Percentiles rank a stretch among this genome's conserved stretches.
phyloP scores from a whole-genome alignment of 2,113 vertebrate species.

The Piprites chloris region DNA sequence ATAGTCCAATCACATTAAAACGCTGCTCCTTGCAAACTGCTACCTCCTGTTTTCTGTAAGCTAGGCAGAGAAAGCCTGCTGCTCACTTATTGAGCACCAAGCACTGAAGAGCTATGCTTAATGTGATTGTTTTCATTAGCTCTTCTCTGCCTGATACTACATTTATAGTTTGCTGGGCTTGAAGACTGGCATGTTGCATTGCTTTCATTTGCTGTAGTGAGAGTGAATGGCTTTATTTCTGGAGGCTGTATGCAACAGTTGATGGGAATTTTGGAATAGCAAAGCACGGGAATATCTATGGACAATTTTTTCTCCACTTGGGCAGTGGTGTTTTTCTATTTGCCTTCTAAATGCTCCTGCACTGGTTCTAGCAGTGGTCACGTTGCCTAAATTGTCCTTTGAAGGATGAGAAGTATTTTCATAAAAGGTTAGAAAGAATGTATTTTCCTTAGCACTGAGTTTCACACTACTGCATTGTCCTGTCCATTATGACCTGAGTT shows the following conservation, averaged over 20 bases:
- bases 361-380: background rate
- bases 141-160: slow-evolving; percentile 85
- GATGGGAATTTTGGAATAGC: slow-evolving; percentile 36
- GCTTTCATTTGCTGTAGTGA: slow-evolving; percentile 73
- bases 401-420: slow-evolving; percentile 46
- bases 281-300: background rate
- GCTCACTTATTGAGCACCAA: slow-evolving; percentile 93
- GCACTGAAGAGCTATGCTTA: slow-evolving; percentile 89
- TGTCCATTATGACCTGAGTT: slow-evolving; percentile 34
- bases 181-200: slow-evolving; percentile 78
- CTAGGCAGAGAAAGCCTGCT: slow-evolving; percentile 86
- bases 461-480: slow-evolving; percentile 23
- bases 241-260: slow-evolving; percentile 34
- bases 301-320: background rate
- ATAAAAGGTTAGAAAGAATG: slow-evolving; percentile 45
- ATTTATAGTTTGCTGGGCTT: slow-evolving; percentile 80
- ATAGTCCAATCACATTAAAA: slow-evolving; percentile 99
- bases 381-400: slow-evolving; percentile 3
- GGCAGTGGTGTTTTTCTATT: background rate
- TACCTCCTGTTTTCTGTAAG: slow-evolving; percentile 94
- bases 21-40: slow-evolving; percentile 86
- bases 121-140: slow-evolving; percentile 97
- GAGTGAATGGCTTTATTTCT: slow-evolving; percentile 59
- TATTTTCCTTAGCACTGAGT: slow-evolving; percentile 41
- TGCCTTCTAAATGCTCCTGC: slow-evolving; percentile 25